Base-by-base conservation (phyloP, 2,797 vertebrate genomes). In the Mormyrops attenuatus region DNA sequence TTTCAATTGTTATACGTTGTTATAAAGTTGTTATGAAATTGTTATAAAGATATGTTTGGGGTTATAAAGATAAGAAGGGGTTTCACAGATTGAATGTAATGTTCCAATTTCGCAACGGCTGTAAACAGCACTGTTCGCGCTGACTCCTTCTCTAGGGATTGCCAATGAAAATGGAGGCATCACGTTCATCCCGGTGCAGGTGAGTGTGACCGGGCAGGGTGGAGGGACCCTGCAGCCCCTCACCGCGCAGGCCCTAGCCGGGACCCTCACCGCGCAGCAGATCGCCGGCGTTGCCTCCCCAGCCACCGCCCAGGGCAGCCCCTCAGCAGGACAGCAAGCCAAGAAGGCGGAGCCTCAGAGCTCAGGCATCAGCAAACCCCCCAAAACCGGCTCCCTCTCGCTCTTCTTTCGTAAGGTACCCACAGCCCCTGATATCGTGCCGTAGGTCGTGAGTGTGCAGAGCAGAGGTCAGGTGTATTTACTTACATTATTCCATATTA, bases 391-490 rank as follows among this genome's bases (percentile, higher is more conserved):
- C 60, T 98, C 97, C 0, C 95, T 98, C 22, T 94, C 96, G 0
- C 96, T 98, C 88, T 98, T 98, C 95, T 97, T 97, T 91, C 96
- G 97, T 93, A 98, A 97, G 97, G 97, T 98, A 44, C 30, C 30
- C 4, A 2, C 6, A 38, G 34, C 38, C 73, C 38, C 73, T 20
- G 38, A 38, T 20, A 17, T 20, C 0, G 13, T 20, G 2, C 69
- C 17, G 15, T 20, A 2, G 69, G 63, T 3, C 0, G 26, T 6
- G 3, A 30, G 63, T 30, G 26, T 30, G 26, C 60, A 26, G 22
- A 30, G 26, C 63, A 69, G 63, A 69, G 11, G 3, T 69, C 63
- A 13, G 63, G 9, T 9, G 3, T 13, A 69, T 30, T 30, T 69
- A 11, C 63, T 69, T 30, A 34, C 9, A 11, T 11, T 26, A 26